These are phyloP conservation scores for Falco columbarius DNA, from an alignment of 2,797 vertebrate species.

Conservation along the genomic window DNA sequence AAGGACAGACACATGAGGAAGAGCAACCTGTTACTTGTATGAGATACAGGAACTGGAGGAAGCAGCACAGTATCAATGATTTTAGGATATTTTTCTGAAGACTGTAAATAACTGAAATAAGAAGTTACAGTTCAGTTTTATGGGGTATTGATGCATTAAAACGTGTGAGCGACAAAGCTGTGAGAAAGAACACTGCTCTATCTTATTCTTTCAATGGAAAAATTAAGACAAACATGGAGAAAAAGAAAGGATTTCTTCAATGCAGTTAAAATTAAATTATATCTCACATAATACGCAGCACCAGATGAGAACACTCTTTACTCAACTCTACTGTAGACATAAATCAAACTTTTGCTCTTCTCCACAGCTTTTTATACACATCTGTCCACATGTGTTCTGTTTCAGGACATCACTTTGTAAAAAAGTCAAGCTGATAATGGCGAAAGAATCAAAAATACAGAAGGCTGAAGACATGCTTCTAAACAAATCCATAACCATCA, in stretches of 20 bases:
- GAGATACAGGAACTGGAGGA: neutral
- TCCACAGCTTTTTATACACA: neutral
- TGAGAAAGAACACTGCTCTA: neutral
- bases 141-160: neutral
- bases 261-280: neutral
- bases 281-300: neutral
- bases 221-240: neutral
- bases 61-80: neutral
- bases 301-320: neutral
- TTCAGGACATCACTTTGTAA: neutral
- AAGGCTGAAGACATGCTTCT: neutral
- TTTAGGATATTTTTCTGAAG: neutral
- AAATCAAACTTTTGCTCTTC: neutral
- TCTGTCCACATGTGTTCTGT: neutral
- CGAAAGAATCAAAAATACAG: neutral
- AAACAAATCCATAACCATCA: neutral
- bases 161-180: neutral
- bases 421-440: neutral
- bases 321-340: neutral
- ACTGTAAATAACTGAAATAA: neutral
- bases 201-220: neutral
- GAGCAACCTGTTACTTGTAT: neutral
- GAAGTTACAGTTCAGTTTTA: neutral
- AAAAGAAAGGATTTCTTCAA: neutral
- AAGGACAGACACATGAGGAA: neutral